Conservation (phyloP, 2,113 vertebrate species). For the Sardina pilchardus region DNA sequence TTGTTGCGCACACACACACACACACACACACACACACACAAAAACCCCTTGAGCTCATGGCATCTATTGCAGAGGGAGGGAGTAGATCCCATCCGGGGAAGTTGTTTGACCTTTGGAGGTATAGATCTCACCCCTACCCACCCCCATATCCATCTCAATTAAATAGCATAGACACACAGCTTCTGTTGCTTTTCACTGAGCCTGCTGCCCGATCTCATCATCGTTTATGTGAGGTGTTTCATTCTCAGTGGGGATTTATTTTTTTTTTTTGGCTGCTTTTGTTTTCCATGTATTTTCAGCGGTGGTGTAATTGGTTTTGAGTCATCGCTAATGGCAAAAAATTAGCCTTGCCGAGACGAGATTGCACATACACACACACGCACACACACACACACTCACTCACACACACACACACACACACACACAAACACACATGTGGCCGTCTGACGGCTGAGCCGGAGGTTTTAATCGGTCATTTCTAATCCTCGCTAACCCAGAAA, state of each 20-base stretch:
- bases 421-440: slow-evolving; percentile 35
- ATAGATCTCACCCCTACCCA: neutral
- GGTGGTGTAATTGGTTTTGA: slow-evolving; percentile 51
- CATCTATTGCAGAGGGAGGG: neutral
- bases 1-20: too few relatives aligned
- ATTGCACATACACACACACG: neutral
- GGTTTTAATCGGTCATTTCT: slow-evolving; percentile 40
- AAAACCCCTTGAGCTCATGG: neutral
- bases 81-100: neutral
- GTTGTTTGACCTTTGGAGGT: neutral
- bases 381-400: neutral
- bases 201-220: neutral
- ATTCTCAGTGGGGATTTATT: neutral
- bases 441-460: slow-evolving; percentile 28
- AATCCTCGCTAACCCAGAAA: slow-evolving; percentile 51
- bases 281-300: slow-evolving; percentile 45
- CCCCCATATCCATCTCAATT: neutral
- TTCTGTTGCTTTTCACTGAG: neutral
- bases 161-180: neutral
- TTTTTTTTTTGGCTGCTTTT: slow-evolving; percentile 21
- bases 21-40: too few relatives aligned
- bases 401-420: neutral
- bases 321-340: slow-evolving; percentile 41
- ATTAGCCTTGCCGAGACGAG: slow-evolving; percentile 41
- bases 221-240: neutral